Evolutionary conservation across 2,113 vertebrate species (phyloP).

Genomic region (Barbus barbus): DNA sequence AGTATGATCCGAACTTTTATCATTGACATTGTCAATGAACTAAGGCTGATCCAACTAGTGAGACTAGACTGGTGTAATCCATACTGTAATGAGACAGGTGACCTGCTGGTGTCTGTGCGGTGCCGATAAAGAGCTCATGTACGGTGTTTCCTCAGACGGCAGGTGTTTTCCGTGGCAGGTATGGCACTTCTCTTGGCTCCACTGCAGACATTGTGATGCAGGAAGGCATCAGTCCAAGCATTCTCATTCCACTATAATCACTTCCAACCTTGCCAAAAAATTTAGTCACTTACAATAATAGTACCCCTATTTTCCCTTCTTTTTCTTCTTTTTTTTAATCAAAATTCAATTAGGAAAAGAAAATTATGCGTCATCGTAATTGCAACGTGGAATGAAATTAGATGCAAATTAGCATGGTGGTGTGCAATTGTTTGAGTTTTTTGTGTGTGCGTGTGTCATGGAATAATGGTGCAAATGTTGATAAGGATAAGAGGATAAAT

Average conservation of each 20-base stretch:
- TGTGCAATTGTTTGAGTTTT: conserved; percentile 41
- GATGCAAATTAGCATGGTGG: conserved; percentile 54
- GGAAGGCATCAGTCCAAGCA: conserved; percentile 48
- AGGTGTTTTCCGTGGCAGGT: conserved; percentile 29
- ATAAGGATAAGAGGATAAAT: conserved; percentile 46
- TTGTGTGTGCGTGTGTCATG: conserved; percentile 35
- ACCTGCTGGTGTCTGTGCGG: conserved; percentile 12
- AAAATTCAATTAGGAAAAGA: conserved; percentile 59
- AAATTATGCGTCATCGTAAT: conserved; percentile 54
- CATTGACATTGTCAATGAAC: conserved; percentile 14
- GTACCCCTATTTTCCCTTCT: conserved; percentile 40
- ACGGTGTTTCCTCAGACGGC: background rate
- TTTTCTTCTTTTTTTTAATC: conserved; percentile 13
- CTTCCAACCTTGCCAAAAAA: conserved; percentile 53
- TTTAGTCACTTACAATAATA: conserved; percentile 45
- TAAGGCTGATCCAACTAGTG: background rate
- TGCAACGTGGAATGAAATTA: conserved; percentile 51
- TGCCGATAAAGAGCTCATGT: conserved; percentile 27
- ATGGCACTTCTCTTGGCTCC: background rate
- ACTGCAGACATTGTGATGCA: conserved; percentile 27
- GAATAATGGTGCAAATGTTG: conserved; percentile 51
- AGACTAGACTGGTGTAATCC: conserved; percentile 20
- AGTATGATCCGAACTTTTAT: background rate
- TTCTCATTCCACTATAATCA: conserved; percentile 50
- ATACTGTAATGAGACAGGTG: conserved; percentile 25